phyloP scores from a whole-genome alignment of 35 echinoderm and acorn worm genomes.

The Chiridota heheva region DNA sequence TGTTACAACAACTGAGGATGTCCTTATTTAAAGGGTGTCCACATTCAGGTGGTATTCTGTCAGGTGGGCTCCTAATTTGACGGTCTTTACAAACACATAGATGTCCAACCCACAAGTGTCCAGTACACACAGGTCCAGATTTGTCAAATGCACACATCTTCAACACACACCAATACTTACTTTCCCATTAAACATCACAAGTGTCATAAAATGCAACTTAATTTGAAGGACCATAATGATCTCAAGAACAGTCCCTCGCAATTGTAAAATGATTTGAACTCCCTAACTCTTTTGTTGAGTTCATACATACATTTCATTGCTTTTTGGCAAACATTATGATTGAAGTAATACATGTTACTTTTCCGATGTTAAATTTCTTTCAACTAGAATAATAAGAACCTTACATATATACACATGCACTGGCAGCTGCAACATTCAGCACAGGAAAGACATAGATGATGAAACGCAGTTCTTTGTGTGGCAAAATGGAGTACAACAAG shows the following conservation, averaged over 20 bases:
- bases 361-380: background rate
- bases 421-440: slow-evolving; percentile 83
- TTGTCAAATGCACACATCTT: too few relatives aligned
- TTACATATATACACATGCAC: slow-evolving; percentile 75
- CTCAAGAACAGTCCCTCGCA: background rate
- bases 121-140: too few relatives aligned
- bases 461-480: slow-evolving; percentile 94
- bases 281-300: background rate
- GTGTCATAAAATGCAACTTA: background rate
- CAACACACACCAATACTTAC: too few relatives aligned
- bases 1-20: too few relatives aligned
- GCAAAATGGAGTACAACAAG: slow-evolving; percentile 88
- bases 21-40: too few relatives aligned
- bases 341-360: background rate
- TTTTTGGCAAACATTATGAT: background rate
- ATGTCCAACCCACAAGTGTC: too few relatives aligned
- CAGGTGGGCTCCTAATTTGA: too few relatives aligned
- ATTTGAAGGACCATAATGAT: background rate
- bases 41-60: too few relatives aligned
- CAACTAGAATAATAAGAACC: background rate
- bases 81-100: too few relatives aligned
- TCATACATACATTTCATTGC: background rate
- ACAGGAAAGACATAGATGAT: slow-evolving; percentile 92
- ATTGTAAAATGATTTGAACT: background rate
- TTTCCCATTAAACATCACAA: too few relatives aligned